Evolutionary conservation across 2,113 vertebrate genomes (phyloP).

Genomic region (Amphiprion percula): DNA sequence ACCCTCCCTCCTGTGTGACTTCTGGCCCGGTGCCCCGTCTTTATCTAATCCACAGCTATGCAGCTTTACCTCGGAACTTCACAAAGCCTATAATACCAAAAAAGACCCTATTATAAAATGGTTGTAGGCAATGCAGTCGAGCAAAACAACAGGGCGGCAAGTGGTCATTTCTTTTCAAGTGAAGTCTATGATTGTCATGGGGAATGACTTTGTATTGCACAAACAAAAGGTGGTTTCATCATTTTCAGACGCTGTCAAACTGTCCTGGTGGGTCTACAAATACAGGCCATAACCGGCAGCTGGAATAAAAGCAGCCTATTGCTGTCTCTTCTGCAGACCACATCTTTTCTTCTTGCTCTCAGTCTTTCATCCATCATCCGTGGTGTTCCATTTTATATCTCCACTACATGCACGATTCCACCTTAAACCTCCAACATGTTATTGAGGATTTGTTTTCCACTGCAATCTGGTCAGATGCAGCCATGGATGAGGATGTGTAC

Average conservation of each 20-base stretch:
- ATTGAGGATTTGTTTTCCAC: slow-evolving; percentile 1
- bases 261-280: not conserved
- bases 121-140: slow-evolving; percentile 25
- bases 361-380: not conserved
- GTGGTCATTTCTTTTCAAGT: slow-evolving; percentile 16
- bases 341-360: not conserved
- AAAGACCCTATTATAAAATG: slow-evolving; percentile 40
- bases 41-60: slow-evolving; percentile 53
- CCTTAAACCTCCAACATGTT: not conserved
- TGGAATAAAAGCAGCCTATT: not conserved
- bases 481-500: not conserved
- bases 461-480: not conserved
- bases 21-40: slow-evolving; percentile 34
- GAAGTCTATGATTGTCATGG: slow-evolving; percentile 38
- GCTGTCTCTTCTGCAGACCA: slow-evolving; percentile 22
- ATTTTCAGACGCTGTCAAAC: slow-evolving; percentile 22
- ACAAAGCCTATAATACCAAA: slow-evolving; percentile 39
- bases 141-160: slow-evolving; percentile 27
- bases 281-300: slow-evolving; percentile 18
- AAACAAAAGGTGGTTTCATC: slow-evolving; percentile 33
- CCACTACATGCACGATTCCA: too few relatives aligned
- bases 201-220: slow-evolving; percentile 9
- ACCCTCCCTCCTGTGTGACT: slow-evolving; percentile 21
- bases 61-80: slow-evolving; percentile 25
- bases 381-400: not conserved